A percentile compares a stretch with the other conserved stretches of the same genome.
Evolutionary conservation across 2,888 invertebrate species (phyloP).

Genomic region (Carcina quercana): DNA sequence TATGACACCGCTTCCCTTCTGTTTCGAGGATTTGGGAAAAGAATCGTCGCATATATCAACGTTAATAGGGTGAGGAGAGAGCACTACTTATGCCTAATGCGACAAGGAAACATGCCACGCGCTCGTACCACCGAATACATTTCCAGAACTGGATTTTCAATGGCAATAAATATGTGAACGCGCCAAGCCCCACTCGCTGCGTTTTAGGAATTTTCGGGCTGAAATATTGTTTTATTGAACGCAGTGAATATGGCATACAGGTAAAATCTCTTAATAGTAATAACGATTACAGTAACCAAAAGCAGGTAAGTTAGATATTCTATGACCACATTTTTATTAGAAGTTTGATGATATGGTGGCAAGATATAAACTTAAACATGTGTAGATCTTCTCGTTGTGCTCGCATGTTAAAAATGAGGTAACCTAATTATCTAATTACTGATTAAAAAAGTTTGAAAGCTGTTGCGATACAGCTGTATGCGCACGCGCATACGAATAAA

Average conservation of each 20-base stretch:
- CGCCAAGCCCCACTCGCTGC: constrained; percentile 19
- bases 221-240: neutral
- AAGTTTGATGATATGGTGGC: too few species aligned
- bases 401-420: too few species aligned
- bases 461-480: too few species aligned
- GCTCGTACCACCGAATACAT: constrained; percentile 54
- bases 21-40: constrained; percentile 65
- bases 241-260: too few species aligned
- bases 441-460: too few species aligned
- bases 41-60: constrained; percentile 72
- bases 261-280: neutral
- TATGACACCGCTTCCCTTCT: constrained; percentile 61
- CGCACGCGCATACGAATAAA: too few species aligned
- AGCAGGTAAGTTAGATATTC: too few species aligned
- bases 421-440: too few species aligned
- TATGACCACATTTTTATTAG: too few species aligned
- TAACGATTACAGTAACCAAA: too few species aligned
- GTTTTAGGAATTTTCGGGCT: neutral
- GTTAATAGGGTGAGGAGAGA: constrained; percentile 71
- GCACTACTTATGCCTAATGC: constrained; percentile 74
- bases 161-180: constrained; percentile 60
- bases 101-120: constrained; percentile 68
- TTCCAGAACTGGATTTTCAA: constrained; percentile 59
- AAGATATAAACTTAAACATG: too few species aligned
- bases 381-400: too few species aligned